These are phyloP conservation scores for Marmota monax DNA, from an alignment of 2,113 vertebrate species.

Conservation along the genomic window DNA sequence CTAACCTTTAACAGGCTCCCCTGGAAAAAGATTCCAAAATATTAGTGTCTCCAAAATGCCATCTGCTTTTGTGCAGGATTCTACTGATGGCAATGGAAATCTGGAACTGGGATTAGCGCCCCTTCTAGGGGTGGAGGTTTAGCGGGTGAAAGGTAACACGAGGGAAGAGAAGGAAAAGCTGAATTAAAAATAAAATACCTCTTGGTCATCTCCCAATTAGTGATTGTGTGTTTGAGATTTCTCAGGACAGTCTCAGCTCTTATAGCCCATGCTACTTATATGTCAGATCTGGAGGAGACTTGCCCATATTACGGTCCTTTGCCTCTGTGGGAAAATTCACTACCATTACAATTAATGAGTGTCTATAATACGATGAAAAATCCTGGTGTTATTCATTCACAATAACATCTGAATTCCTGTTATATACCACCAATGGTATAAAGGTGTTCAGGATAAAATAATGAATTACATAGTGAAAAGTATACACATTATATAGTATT, in stretches of 20 bases:
- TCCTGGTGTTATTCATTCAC: slow-evolving; percentile 23
- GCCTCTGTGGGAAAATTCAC: neutral
- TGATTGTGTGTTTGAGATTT: neutral
- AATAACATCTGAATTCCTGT: neutral
- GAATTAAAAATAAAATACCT: neutral
- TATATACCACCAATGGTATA: neutral
- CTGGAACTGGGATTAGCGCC: neutral
- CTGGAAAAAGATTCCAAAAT: slow-evolving; percentile 33
- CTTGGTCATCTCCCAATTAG: neutral
- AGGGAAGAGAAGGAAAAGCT: neutral
- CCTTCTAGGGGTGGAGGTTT: neutral
- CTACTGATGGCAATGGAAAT: neutral
- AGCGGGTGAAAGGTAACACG: no score
- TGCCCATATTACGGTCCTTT: slow-evolving; percentile 14
- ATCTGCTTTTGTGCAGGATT: neutral
- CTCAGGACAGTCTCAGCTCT: neutral
- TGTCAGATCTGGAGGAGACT: neutral
- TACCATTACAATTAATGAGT: slow-evolving; percentile 52
- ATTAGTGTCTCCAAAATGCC: neutral
- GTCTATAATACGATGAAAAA: slow-evolving; percentile 28
- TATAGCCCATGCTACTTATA: neutral
- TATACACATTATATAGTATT: neutral
- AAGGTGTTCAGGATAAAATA: neutral
- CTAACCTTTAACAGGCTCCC: slow-evolving; percentile 16
- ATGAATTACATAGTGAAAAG: neutral